Percentiles rank a stretch among this genome's conserved stretches.
Evolutionary conservation across 1,140 invertebrate species (phyloP).

Genomic region (Rhyacophila brunnea): DNA sequence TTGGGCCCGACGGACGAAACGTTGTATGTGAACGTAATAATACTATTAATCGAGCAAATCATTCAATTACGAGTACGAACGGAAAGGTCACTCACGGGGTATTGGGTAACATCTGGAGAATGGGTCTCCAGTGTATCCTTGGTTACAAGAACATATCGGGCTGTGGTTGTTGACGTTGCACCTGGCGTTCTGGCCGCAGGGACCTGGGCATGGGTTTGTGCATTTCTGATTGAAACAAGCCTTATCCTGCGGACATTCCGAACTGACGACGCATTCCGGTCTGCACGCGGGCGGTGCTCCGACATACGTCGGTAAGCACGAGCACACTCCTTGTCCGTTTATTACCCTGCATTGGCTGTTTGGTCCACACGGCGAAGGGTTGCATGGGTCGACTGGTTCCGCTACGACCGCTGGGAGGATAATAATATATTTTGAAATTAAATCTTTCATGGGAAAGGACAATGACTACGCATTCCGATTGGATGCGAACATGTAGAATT

Average conservation of each 20-base stretch:
- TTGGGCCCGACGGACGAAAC: slow-evolving; percentile 72
- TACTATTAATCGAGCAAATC: slow-evolving; percentile 58
- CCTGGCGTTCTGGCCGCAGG: slow-evolving; percentile 64
- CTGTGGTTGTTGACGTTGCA: slow-evolving; percentile 69
- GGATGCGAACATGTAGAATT: no score
- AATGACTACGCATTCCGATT: no score
- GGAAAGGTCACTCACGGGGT: slow-evolving; percentile 51
- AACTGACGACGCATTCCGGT: slow-evolving; percentile 63
- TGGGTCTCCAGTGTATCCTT: slow-evolving; percentile 72
- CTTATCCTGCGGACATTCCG: slow-evolving; percentile 64
- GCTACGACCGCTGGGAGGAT: slow-evolving; percentile 40
- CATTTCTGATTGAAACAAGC: slow-evolving; percentile 68
- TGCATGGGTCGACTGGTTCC: slow-evolving; percentile 55
- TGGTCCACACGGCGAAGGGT: slow-evolving; percentile 65
- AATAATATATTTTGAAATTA: no score
- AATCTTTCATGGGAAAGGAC: no score
- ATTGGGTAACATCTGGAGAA: slow-evolving; percentile 62
- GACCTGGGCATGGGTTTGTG: slow-evolving; percentile 61
- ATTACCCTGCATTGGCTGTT: slow-evolving; percentile 64
- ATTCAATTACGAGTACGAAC: no score
- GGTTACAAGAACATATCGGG: slow-evolving; percentile 68
- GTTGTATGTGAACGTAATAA: no score
- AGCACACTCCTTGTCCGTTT: slow-evolving; percentile 60
- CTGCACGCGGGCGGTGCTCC: slow-evolving; percentile 63
- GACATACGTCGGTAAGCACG: slow-evolving; percentile 61